These are phyloP conservation scores for Helicolenus hilgendorfi DNA, from an alignment of 2,797 vertebrate species.

Conservation along the genomic window DNA sequence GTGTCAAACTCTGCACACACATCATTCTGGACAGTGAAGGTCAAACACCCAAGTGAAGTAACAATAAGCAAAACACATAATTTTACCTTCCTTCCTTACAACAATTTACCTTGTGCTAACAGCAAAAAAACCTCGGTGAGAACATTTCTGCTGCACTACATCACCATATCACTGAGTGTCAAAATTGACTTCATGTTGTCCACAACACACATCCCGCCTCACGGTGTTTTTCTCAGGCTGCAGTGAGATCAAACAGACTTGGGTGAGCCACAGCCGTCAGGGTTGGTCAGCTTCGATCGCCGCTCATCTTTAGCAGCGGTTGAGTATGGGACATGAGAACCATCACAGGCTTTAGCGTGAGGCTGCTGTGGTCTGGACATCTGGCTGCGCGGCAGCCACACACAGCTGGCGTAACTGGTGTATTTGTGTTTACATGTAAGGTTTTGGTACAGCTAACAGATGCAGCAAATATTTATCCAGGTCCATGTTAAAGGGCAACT, in stretches of 20 bases:
- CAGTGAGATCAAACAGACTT: constrained; percentile 28
- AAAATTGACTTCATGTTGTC: neutral
- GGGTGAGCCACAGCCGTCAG: constrained; percentile 46
- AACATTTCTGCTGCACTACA: neutral
- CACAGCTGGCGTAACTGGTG: neutral
- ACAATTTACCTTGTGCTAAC: neutral
- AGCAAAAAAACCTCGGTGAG: neutral
- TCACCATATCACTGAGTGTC: neutral
- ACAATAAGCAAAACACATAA: too few relatives aligned
- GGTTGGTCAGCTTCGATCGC: constrained; percentile 25
- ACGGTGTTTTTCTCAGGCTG: constrained; percentile 14
- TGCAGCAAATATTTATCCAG: neutral
- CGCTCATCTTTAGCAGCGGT: constrained; percentile 28
- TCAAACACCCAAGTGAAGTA: neutral
- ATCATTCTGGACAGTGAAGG: neutral
- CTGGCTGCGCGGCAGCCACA: neutral
- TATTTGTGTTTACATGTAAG: constrained; percentile 3
- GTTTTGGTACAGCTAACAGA: neutral
- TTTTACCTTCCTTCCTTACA: neutral
- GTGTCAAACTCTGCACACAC: neutral
- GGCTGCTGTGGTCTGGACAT: constrained; percentile 17
- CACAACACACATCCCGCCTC: constrained; percentile 4
- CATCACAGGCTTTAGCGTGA: neutral
- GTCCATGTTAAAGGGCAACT: too few relatives aligned
- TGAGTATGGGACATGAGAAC: constrained; percentile 12